Conservation (phyloP, 2,797 vertebrate species). For the Enoplosus armatus region DNA sequence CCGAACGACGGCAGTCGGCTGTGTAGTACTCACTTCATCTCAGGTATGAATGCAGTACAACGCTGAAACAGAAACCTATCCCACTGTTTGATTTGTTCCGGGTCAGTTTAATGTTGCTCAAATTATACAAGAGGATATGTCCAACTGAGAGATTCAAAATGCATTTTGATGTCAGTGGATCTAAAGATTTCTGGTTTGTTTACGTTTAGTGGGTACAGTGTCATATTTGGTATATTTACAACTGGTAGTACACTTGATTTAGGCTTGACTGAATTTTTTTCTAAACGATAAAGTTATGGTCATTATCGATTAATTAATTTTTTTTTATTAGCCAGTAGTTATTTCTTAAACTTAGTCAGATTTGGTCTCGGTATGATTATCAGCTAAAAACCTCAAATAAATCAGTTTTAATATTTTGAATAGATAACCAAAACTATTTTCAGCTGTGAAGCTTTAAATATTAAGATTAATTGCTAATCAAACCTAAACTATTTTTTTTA, state of each 20-base stretch:
- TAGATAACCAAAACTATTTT: not conserved
- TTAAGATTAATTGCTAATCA: not conserved
- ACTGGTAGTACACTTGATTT: not conserved
- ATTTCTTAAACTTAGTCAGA: too few relatives aligned
- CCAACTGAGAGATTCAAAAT: rapidly evolving
- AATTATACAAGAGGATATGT: too few relatives aligned
- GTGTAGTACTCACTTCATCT: constrained; percentile 86
- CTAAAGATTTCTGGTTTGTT: not conserved
- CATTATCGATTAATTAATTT: not conserved
- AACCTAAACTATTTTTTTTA: not conserved
- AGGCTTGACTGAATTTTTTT: not conserved
- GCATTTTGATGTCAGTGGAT: not conserved
- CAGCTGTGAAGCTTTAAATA: too few relatives aligned
- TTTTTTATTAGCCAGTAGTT: not conserved
- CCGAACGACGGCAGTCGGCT: constrained; percentile 86
- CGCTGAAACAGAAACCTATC: not conserved
- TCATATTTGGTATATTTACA: not conserved
- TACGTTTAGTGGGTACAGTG: too few relatives aligned
- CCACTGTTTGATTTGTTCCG: not conserved
- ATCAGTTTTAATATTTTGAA: not conserved
- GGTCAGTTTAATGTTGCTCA: too few relatives aligned
- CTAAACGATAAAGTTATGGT: too few relatives aligned
- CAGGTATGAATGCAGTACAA: constrained; percentile 68
- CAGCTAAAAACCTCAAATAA: too few relatives aligned
- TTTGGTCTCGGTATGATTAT: too few relatives aligned